These are phyloP conservation scores for Platygyra sinensis DNA, from an alignment of 64 coral and sea anemone genomes.

Conservation along the genomic window DNA sequence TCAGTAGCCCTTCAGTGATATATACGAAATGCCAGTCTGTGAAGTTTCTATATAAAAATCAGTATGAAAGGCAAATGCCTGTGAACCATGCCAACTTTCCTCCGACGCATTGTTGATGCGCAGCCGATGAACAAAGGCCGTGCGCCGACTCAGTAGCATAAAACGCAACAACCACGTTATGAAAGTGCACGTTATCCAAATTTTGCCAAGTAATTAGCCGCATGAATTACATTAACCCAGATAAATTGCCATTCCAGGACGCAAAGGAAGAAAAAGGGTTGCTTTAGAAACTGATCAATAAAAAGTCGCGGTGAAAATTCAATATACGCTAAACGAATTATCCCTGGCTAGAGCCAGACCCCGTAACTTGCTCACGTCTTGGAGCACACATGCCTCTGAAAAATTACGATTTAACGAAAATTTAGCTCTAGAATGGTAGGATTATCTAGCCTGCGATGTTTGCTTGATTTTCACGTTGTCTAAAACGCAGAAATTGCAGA, in stretches of 20 bases:
- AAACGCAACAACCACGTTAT: background rate
- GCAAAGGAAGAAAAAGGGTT: background rate
- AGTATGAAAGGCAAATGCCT: background rate
- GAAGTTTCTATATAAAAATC: conserved; percentile 14
- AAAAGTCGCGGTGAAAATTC: background rate
- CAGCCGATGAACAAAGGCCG: conserved; percentile 22
- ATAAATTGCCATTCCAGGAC: background rate
- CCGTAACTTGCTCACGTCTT: background rate
- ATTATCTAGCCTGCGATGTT: background rate
- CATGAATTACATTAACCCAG: background rate
- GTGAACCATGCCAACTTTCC: conserved; percentile 34
- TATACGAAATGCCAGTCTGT: background rate
- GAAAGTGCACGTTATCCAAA: background rate
- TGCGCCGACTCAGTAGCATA: conserved; percentile 36
- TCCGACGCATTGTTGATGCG: conserved; percentile 33
- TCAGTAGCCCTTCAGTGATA: background rate
- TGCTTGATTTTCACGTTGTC: background rate
- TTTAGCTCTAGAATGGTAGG: background rate
- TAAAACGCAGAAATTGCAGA: background rate
- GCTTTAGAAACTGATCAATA: background rate
- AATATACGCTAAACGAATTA: background rate
- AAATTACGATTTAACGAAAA: background rate
- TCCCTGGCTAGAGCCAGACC: background rate
- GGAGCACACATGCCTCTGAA: background rate
- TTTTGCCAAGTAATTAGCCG: background rate